Evolutionary conservation across 2,113 vertebrate genomes (phyloP), one percentile per base, ranked within the genome.

Genomic region (Pristiophorus japonicus): DNA sequence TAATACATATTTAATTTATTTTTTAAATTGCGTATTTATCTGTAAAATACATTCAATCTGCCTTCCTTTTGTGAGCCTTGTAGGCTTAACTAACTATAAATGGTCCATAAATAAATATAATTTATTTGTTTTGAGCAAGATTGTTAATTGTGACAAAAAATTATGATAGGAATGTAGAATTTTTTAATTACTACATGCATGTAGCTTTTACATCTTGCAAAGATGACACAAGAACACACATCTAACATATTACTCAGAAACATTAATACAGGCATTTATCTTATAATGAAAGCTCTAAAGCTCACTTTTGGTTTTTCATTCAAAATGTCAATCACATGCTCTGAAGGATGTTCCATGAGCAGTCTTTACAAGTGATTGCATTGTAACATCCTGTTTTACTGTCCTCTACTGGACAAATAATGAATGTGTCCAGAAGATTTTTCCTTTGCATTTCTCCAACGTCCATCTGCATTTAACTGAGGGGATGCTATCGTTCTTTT

Each of bases 361-460:
- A 20, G n/a, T 10, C 42, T 94, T 66, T 66, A 94, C 38, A 45
- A 66, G 38, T 65, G 34, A 62, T 45, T 27, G 34, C 63, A 94
- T 45, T 67, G 62, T 22, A 45, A 45, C 38, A 93, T 7, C 62
- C 20, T 45, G 63, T 66, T 94, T 66, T 94, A 45, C 62, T 66
- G 90, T 94, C 91, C 91, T 94, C 91, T 94, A 94, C 91, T 94
- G 91, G 91, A 38, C 87, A 90, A 94, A 66, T 34, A 93, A 93
- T 93, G 91, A 65, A 93, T 65, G 91, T 62, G 8, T 4, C 20
- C 34, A 24, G n/a, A 93, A 66, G n/a, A 2, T 24, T 51, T 47
- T n/a, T n/a, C 20, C 62, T 92, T 38, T 65, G 34, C 22, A 11
- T 66, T 67, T 24, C 63, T 45, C 22, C 63, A 66, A 94, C 47